Base-by-base conservation (phyloP, 2,888 invertebrate genomes). In the Dicranocentrus wangi region DNA sequence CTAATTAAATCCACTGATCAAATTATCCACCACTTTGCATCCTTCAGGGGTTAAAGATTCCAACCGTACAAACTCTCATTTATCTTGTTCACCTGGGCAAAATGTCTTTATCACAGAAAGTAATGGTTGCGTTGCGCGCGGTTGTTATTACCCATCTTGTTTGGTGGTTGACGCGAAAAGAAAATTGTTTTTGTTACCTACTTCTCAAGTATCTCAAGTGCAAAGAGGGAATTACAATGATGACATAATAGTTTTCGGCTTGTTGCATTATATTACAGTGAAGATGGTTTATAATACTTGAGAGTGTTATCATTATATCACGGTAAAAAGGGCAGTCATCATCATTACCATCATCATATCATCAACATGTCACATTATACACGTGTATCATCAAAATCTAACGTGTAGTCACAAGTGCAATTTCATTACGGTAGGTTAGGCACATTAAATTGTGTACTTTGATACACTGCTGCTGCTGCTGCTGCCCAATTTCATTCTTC, bases 361-460 rank as follows among this genome's bases (percentile, higher is more conserved):
- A 75, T 75, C 66, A 75, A 65, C 75, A 75, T 75, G 75, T 75
- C 75, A 75, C 75, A 75, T 75, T 68, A 68, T 23, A n/a, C 25
- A 60, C 13, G 28, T 60, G 17, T 3, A 19, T 53, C 53, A 23
- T 21, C 47, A 32, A 32, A 32, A n/a, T n/a, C n/a, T n/a, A n/a
- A n/a, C n/a, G n/a, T n/a, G 47, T 66, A 39, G 25, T 55, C 60
- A 58, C 76, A 68, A 43, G 68, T 76, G 65, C 43, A 42, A 68
- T 47, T 66, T 60, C 27, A 27, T 76, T 76, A 66, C 17, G 76
- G 76, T 76, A 76, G 76, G 75, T 75, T 75, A 66, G 71, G 19
- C 53, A 53, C 23, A 53, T 17, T 51, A 51, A 17, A 51, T 51
- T 51, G 19, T 51, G 51, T 51, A 19, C 5, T 19, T 17, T 51